Conservation (phyloP, 2,797 vertebrate genomes). For the Oreochromis grahami region DNA sequence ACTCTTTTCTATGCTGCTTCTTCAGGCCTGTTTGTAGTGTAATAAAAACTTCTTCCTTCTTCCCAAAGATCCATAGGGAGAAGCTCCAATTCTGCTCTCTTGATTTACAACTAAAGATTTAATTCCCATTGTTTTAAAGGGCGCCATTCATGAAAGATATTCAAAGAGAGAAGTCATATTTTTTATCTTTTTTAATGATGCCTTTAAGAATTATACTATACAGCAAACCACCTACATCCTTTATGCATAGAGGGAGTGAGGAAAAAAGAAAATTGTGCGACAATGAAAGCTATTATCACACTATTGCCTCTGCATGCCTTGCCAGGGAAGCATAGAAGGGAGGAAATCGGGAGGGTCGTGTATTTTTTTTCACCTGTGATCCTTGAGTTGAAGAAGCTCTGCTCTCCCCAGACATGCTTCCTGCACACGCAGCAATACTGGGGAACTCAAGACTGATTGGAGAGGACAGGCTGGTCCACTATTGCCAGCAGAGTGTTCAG, state of each 20-base stretch:
- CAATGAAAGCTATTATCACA: not conserved
- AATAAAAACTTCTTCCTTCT: not conserved
- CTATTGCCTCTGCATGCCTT: not conserved
- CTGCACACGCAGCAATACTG: constrained; percentile 58
- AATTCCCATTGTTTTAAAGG: not conserved
- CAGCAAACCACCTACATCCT: not conserved
- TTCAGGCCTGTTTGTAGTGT: not conserved
- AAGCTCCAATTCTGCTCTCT: not conserved
- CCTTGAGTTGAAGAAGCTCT: constrained; percentile 47
- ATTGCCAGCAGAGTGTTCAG: constrained; percentile 44
- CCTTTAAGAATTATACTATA: not conserved
- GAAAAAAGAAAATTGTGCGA: not conserved
- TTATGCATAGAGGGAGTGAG: not conserved
- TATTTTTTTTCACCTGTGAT: constrained; percentile 32
- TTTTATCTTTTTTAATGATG: not conserved
- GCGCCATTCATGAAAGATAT: not conserved
- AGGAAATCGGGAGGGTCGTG: constrained; percentile 38
- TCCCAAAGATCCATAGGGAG: not conserved
- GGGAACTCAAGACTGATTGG: constrained; percentile 63
- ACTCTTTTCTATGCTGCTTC: not conserved
- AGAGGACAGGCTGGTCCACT: constrained; percentile 49
- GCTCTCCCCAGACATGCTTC: constrained; percentile 52
- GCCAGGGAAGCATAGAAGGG: constrained; percentile 37
- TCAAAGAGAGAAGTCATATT: not conserved
- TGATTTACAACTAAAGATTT: not conserved